Percentiles rank a stretch among this genome's conserved stretches.
phyloP scores from a whole-genome alignment of 2,888 invertebrate species.

The Parnassius orleans region DNA sequence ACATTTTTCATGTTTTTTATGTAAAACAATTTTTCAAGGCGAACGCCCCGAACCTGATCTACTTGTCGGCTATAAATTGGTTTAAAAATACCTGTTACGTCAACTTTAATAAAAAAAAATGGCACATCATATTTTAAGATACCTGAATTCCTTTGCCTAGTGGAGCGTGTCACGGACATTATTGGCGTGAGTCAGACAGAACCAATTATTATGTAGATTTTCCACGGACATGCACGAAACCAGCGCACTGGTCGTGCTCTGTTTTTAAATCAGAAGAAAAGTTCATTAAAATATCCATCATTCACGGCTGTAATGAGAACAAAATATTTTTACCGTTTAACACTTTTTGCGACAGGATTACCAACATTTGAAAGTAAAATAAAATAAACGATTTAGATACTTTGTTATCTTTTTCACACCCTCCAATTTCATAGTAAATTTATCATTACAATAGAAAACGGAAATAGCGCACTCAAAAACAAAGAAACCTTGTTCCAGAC shows the following conservation, averaged over 20 bases:
- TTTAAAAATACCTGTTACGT: no score
- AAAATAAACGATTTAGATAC: background rate
- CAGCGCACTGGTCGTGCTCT: slow-evolving; percentile 29
- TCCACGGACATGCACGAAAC: slow-evolving; percentile 38
- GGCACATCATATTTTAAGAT: slow-evolving; percentile 33
- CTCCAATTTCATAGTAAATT: slow-evolving; percentile 1
- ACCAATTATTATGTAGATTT: slow-evolving; percentile 54
- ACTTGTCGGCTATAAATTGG: no score
- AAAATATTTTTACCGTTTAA: slow-evolving; percentile 1
- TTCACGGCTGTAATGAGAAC: slow-evolving; percentile 1
- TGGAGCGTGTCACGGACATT: slow-evolving; percentile 35
- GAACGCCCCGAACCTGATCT: no score
- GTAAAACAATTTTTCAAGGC: no score
- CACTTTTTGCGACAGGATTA: slow-evolving; percentile 8
- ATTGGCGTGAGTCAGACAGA: slow-evolving; percentile 33
- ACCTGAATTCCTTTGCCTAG: slow-evolving; percentile 38
- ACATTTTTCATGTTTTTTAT: no score
- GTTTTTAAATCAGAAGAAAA: slow-evolving; percentile 32
- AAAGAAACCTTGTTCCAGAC: background rate
- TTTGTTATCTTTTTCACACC: slow-evolving; percentile 12
- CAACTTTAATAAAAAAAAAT: background rate
- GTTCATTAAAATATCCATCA: slow-evolving; percentile 39
- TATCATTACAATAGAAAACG: slow-evolving; percentile 4
- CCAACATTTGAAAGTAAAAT: background rate
- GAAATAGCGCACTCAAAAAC: slow-evolving; percentile 4